phyloP scores from a whole-genome alignment of 2,113 vertebrate genomes.

The Loxodonta africana region DNA sequence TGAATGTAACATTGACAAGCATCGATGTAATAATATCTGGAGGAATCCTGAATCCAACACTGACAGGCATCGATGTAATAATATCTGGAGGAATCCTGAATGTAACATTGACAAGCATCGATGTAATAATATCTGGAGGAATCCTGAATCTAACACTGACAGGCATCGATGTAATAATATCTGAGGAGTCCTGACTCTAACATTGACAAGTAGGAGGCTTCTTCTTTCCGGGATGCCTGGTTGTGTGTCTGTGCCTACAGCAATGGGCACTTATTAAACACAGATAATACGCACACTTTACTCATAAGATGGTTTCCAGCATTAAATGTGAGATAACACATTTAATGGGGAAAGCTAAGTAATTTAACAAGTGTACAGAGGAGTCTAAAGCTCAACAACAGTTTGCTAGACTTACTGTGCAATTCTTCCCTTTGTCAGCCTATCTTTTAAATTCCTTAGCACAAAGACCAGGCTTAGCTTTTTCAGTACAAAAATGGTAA shows the following conservation, averaged over 20 bases:
- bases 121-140: neutral
- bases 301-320: neutral
- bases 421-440: neutral
- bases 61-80: neutral
- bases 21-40: neutral
- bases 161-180: too few relatives aligned
- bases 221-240: constrained; percentile 5
- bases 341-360: neutral
- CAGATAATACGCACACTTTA: neutral
- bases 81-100: constrained; percentile 13
- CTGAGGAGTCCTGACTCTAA: too few relatives aligned
- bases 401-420: neutral
- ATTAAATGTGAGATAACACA: neutral
- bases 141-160: constrained; percentile 45
- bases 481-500: constrained; percentile 56
- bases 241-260: neutral
- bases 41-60: constrained; percentile 30
- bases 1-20: too few relatives aligned
- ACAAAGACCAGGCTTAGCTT: neutral
- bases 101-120: constrained; percentile 1
- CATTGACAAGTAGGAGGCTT: neutral
- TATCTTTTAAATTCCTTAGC: constrained; percentile 39
- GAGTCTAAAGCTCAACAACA: neutral
- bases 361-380: neutral
- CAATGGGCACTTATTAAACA: neutral